Base-by-base conservation (phyloP, 2,888 invertebrate genomes). In the Hipparchia sbordonii region DNA sequence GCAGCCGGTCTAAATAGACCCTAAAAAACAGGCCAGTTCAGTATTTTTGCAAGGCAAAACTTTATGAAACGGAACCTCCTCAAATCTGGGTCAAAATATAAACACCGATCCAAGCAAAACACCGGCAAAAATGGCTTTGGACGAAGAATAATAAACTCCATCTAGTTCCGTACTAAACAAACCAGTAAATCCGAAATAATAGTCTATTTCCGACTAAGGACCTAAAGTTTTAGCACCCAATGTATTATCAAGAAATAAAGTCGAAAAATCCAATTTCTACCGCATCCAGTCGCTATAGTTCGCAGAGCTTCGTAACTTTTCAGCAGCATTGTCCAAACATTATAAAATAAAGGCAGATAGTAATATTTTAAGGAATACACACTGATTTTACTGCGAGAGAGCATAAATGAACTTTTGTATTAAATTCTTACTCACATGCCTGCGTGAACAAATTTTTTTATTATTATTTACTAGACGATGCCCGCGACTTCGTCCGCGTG, bases 311-410 rank as follows among this genome's bases (percentile, higher is more conserved):
- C 57, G 60, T 71, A 74, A 74, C 68, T 74, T 70, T 70, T 71
- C 68, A 61, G 67, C 67, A 33, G 61, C 56, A 23, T 69, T 67
- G 61, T 72, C 70, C 69, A 70, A 74, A 72, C 74, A 69, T 67
- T 74, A 74, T 70, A 72, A 72, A 72, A 72, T 61, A 66, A 74
- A 74, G 63, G 69, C 57, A 67, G 69, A 69, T 72, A 62, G 74
- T 70, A 72, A 72, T 74, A 67, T 72, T 74, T 74, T 67, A 72
- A 57, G 45, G 23, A 57, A 57, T 69, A 72, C 72, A 70, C 67
- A 72, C 72, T 8, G 69, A 0, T 61, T 23, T 9, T 23, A 59
- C 7, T 45, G 45, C 13, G 8, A 12, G 5, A 2, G 67, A 56
- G 39, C 45, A 9, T 13, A 45, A 56, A 12, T 12, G 12, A 48